Evolutionary conservation across 2,113 vertebrate species (phyloP), one percentile per base, ranked within the genome.

Genomic region (Hiodon tergisus): DNA sequence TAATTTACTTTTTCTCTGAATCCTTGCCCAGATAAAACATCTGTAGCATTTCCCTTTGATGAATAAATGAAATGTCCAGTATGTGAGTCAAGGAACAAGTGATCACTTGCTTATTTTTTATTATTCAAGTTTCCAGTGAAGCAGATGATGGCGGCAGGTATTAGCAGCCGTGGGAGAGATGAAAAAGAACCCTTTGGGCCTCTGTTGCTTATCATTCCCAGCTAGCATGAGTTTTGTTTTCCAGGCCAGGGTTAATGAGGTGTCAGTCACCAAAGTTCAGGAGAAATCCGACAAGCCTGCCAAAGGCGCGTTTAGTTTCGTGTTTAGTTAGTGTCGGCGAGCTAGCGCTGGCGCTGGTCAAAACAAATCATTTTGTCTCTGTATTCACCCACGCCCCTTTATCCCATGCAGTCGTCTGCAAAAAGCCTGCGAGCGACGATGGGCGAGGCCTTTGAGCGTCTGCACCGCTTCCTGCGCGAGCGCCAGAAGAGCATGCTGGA

Each of bases 401-500:
- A 11, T 3, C 48, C 73, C 74, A 53, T 31, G 2, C 83, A 98
- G 97, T 96, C 95, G 10, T 98, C 96, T 0, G 96, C 96, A 65
- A 99, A 98, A 84, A 92, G 95, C 83, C 87, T 99, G 69, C 92
- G 95, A 2, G 93, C 91, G 4, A 98, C 95, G 0, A 98, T 99
- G 0, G 93, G 94, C 0, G 97, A 99, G 14, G 96, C 94, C 0
- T 98, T 99, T 0, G 96, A 99, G 84, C 88, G 94, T 13, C 92
- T 99, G 75, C 96, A 98, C 86, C 94, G 96, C 46, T 93, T 98
- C 82, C 89, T 98, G 73, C 93, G 96, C 0, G 97, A 98, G 85
- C 90, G 96, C n/a, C 97, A 99, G 87, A 99, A 98, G 88, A 93
- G 94, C 75, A 98, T 98, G 96, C 87, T 98, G 88, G 97, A 99